Conservation (phyloP, 2,888 invertebrate species). For the Parnassius apollo region DNA sequence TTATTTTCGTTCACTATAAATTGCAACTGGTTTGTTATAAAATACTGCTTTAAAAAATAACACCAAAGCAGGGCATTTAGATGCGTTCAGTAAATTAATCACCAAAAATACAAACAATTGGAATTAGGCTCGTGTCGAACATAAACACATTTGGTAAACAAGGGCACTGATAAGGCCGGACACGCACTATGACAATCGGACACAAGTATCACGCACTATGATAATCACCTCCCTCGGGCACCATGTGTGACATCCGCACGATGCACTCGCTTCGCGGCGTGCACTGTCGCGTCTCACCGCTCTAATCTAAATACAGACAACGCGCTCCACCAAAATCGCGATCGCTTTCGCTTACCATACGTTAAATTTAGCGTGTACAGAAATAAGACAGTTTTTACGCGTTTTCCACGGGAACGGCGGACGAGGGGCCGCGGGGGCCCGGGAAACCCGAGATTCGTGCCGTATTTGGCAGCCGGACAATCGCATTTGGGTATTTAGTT, state of each 20-base stretch:
- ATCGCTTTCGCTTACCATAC: slow-evolving; percentile 78
- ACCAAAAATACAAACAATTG: slow-evolving; percentile 4
- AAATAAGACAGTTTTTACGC: slow-evolving; percentile 80
- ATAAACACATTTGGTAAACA: slow-evolving; percentile 8
- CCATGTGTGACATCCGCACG: slow-evolving; percentile 74
- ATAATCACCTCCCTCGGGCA: slow-evolving; percentile 74
- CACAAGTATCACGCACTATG: slow-evolving; percentile 18
- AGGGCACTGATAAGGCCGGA: slow-evolving; percentile 11
- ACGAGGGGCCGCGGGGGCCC: slow-evolving; percentile 56
- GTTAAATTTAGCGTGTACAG: slow-evolving; percentile 79
- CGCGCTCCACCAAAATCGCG: slow-evolving; percentile 75
- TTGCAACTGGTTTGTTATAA: background rate
- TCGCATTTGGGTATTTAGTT: slow-evolving; percentile 76
- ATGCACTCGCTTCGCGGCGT: slow-evolving; percentile 35
- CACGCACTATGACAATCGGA: background rate
- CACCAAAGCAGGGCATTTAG: slow-evolving; percentile 1
- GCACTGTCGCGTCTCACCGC: slow-evolving; percentile 42
- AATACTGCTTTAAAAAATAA: slow-evolving; percentile 6
- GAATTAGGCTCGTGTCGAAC: background rate
- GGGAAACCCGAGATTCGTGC: slow-evolving; percentile 78
- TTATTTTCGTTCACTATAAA: background rate
- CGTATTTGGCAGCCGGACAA: slow-evolving; percentile 73
- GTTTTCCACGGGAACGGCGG: slow-evolving; percentile 67
- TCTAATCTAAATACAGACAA: slow-evolving; percentile 79
- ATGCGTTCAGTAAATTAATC: slow-evolving; percentile 9